Evolutionary conservation across 2,113 vertebrate species (phyloP).

Genomic region (Oncorhynchus kisutch): DNA sequence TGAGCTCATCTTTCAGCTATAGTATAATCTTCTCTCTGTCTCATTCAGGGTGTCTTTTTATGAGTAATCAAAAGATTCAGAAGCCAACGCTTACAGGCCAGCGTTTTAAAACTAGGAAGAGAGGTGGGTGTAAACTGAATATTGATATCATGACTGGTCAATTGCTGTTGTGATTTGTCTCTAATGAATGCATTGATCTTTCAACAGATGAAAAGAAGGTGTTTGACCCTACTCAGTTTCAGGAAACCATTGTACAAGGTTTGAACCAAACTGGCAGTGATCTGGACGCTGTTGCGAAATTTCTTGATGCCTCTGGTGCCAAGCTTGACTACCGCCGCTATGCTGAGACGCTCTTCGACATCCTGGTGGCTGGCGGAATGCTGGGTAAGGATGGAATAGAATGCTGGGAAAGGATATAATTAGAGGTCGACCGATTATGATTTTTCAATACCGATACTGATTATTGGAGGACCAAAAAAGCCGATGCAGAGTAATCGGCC

Average conservation of each 20-base stretch:
- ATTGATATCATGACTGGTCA: neutral
- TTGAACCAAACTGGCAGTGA: constrained; percentile 91
- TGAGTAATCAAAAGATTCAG: constrained; percentile 98
- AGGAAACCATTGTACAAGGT: constrained; percentile 95
- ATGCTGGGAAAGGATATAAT: neutral
- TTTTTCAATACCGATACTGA: too few species aligned
- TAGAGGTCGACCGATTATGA: too few species aligned
- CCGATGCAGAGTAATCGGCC: too few species aligned
- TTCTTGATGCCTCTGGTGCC: constrained; percentile 92
- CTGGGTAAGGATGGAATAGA: constrained; percentile 74
- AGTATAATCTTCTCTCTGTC: neutral
- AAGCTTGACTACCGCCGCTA: constrained; percentile 94
- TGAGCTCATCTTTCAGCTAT: neutral
- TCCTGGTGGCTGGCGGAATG: constrained; percentile 94
- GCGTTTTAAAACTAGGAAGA: constrained; percentile 94
- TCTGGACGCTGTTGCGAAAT: constrained; percentile 91
- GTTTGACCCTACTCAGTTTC: constrained; percentile 95
- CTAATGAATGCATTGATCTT: neutral
- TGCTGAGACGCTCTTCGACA: constrained; percentile 94
- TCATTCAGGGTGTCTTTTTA: constrained; percentile 89
- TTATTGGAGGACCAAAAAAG: too few species aligned
- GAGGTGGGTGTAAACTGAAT: constrained; percentile 70
- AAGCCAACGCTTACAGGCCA: constrained; percentile 95
- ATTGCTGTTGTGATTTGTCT: neutral
- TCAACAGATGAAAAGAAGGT: constrained; percentile 93